These are phyloP conservation scores for Cristatella mucedo DNA, from an alignment of 2,888 invertebrate species.

Conservation along the genomic window DNA sequence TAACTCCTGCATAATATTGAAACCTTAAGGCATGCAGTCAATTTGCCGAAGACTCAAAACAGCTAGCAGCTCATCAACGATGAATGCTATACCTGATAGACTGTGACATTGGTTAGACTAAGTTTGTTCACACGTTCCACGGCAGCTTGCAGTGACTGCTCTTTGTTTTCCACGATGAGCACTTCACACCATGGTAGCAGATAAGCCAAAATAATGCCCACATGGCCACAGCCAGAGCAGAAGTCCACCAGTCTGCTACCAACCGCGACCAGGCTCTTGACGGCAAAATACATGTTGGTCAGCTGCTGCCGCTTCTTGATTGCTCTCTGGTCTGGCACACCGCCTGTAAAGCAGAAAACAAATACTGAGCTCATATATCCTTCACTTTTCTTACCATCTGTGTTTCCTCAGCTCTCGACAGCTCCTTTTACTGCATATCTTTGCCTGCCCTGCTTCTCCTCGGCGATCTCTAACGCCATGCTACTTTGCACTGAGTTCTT, in stretches of 20 bases:
- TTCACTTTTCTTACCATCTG: no score
- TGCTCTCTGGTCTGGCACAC: constrained; percentile 58
- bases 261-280: constrained; percentile 50
- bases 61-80: background rate
- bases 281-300: constrained; percentile 63
- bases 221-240: constrained; percentile 81
- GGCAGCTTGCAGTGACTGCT: constrained; percentile 62
- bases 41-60: background rate
- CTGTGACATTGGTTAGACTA: constrained; percentile 54
- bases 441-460: no score
- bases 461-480: no score
- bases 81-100: constrained; percentile 41
- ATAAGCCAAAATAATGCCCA: constrained; percentile 68
- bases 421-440: no score
- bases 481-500: no score
- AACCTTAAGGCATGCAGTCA: background rate
- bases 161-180: constrained; percentile 76
- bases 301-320: constrained; percentile 68
- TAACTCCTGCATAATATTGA: no score
- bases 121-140: constrained; percentile 52
- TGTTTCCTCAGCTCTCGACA: no score
- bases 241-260: constrained; percentile 70
- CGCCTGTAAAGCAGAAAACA: no score
- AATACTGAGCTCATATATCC: no score
- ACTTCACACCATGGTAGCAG: constrained; percentile 58